Evolutionary conservation across 2,888 invertebrate genomes (phyloP).

Genomic region (Lysandra bellargus): DNA sequence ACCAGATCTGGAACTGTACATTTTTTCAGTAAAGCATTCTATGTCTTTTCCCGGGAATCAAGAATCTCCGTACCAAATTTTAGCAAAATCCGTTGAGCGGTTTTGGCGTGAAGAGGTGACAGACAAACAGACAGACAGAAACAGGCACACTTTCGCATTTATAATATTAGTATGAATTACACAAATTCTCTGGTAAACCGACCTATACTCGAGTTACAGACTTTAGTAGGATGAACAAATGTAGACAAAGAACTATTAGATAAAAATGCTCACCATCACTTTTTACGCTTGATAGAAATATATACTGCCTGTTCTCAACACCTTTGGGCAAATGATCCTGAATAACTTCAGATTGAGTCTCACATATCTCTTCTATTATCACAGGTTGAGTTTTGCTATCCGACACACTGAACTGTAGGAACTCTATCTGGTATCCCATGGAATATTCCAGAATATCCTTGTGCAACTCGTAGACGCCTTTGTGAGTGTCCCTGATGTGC

Average conservation of each 20-base stretch:
- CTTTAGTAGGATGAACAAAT: neutral
- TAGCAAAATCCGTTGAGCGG: neutral
- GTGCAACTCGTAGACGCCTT: slow-evolving; percentile 64
- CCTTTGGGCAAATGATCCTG: slow-evolving; percentile 43
- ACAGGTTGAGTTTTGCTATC: slow-evolving; percentile 54
- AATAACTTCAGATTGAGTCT: slow-evolving; percentile 47
- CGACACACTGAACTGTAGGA: slow-evolving; percentile 61
- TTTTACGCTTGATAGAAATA: slow-evolving; percentile 51
- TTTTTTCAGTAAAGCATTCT: neutral
- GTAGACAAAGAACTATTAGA: neutral
- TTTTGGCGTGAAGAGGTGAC: neutral
- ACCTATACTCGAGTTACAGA: neutral
- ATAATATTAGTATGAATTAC: neutral
- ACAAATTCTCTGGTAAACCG: too few relatives aligned
- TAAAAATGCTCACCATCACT: slow-evolving; percentile 38
- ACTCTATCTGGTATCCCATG: slow-evolving; percentile 69
- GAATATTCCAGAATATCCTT: slow-evolving; percentile 62
- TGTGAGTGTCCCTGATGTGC: slow-evolving; percentile 58
- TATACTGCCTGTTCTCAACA: slow-evolving; percentile 52
- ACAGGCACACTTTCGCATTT: neutral
- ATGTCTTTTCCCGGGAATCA: neutral
- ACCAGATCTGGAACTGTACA: neutral
- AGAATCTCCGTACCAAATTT: neutral
- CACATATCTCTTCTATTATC: slow-evolving; percentile 59
- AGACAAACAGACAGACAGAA: neutral